A percentile compares a stretch with the other conserved stretches of the same genome.
These are phyloP conservation scores for Alces alces DNA, from an alignment of 2,113 vertebrate species.

Conservation along the genomic window DNA sequence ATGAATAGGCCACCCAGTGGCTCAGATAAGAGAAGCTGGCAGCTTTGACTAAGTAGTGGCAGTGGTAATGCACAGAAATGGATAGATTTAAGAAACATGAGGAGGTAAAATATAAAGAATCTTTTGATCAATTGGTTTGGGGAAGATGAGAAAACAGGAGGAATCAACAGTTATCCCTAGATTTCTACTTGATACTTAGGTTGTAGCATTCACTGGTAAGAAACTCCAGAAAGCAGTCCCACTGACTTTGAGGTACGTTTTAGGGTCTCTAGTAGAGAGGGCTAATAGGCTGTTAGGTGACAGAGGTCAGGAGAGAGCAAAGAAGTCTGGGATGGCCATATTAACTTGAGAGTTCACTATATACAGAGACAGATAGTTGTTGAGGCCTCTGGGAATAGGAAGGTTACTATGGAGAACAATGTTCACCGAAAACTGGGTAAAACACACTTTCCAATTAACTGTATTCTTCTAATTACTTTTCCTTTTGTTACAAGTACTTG, in stretches of 20 bases:
- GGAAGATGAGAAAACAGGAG: neutral
- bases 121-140: neutral
- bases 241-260: fast-evolving
- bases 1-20: neutral
- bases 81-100: neutral
- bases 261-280: neutral
- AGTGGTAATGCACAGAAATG: neutral
- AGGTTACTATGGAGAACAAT: neutral
- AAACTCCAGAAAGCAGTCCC: neutral
- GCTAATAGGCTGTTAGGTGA: neutral
- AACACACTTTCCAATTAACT: neutral
- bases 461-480: neutral
- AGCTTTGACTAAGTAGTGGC: neutral
- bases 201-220: neutral
- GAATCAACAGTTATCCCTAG: neutral
- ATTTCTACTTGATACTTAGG: neutral
- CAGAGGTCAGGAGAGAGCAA: neutral
- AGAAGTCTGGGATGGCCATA: neutral
- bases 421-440: neutral
- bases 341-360: neutral
- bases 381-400: neutral
- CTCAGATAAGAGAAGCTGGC: neutral
- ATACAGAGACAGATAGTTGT: neutral
- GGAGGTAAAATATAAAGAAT: neutral
- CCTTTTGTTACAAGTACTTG: neutral